Evolutionary conservation across 2,888 invertebrate species (phyloP), one percentile per base, ranked within the genome.

Genomic region (Loripinus fragilis): DNA sequence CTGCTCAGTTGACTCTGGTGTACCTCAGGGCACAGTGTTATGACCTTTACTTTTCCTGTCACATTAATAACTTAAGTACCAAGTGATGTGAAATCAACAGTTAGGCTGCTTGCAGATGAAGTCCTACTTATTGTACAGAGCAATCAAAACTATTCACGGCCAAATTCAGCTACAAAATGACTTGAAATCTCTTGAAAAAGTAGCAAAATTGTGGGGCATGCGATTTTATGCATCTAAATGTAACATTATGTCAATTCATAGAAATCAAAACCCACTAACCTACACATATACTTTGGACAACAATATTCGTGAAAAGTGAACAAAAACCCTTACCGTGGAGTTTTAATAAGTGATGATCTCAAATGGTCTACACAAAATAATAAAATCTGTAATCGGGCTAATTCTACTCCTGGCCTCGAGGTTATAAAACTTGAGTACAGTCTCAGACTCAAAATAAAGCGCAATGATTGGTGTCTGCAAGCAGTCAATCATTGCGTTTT

Each of bases 141-240:
- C 66, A 41, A 35, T 66, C 23, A 66, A 35, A 35, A 66, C n/a
- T 23, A 33, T 35, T 23, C 33, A 35, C 8, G 35, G 38, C 38
- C 66, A 35, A 35, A 35, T 35, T 12, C 20, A 20, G n/a, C 28
- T 74, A n/a, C n/a, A n/a, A n/a, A n/a, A n/a, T n/a, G n/a, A n/a
- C n/a, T n/a, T n/a, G n/a, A n/a, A n/a, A n/a, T 41, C 69, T 30
- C 69, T 74, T 10, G 55, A 74, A 64, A 33, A 42, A 28, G 55
- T 60, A 69, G 74, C 55, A 55, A 17, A 15, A 3, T 38, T 23
- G 20, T 74, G 69, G 69, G 74, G 74, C 15, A 74, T 69, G 69
- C 35, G 65, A 38, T 70, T 75, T 35, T 70, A 75, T 64, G 64
- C 55, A 17, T 68, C 23, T 1, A 75, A 75, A 64, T 75, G 75